Evolutionary conservation across 2,888 invertebrate species (phyloP).

Genomic region (Pedicia rivosa): DNA sequence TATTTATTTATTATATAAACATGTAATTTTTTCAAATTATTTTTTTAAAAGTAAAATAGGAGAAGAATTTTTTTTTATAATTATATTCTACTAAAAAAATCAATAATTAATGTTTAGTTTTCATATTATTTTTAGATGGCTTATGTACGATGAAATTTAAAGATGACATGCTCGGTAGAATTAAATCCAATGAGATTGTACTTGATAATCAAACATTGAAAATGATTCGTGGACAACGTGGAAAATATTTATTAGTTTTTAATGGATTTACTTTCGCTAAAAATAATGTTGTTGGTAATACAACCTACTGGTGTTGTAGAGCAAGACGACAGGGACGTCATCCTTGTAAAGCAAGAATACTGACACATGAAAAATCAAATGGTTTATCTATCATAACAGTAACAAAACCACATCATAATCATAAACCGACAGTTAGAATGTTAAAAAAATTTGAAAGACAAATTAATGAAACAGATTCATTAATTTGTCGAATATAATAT

Average conservation of each 20-base stretch:
- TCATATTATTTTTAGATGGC: too few species aligned
- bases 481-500: too few species aligned
- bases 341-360: constrained; percentile 19
- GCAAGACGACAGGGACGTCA: constrained; percentile 17
- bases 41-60: too few species aligned
- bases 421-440: constrained; percentile 21
- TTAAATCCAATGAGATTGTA: background rate
- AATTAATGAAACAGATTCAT: too few species aligned
- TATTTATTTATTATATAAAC: too few species aligned
- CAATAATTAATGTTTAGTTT: too few species aligned
- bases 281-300: constrained; percentile 22
- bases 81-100: too few species aligned
- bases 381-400: constrained; percentile 23
- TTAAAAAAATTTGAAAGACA: constrained; percentile 14
- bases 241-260: constrained; percentile 22
- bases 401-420: constrained; percentile 25
- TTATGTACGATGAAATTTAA: too few species aligned
- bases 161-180: too few species aligned
- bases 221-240: constrained; percentile 26
- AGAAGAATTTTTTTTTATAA: too few species aligned
- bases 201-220: constrained; percentile 14
- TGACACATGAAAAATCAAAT: constrained; percentile 18
- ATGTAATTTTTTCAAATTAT: too few species aligned
- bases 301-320: constrained; percentile 29
- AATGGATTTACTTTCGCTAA: constrained; percentile 26